These are phyloP conservation scores for Carcharodon carcharias DNA, from an alignment of 2,797 vertebrate genomes.

Conservation along the genomic window DNA sequence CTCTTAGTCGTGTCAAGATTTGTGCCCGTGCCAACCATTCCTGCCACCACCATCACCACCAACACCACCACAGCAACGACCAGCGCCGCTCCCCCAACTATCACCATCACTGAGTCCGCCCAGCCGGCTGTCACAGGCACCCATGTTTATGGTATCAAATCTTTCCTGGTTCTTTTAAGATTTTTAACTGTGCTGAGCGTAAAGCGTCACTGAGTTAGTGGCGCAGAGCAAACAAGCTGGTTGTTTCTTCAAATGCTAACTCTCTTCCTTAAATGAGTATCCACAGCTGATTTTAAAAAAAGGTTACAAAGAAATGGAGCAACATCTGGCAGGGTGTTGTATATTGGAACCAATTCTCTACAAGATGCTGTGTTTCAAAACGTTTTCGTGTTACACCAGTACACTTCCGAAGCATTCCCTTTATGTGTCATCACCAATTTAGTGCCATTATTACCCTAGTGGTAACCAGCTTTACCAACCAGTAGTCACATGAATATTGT, in stretches of 20 bases:
- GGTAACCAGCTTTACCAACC: neutral
- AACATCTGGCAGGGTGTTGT: too few relatives aligned
- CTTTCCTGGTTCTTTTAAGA: conserved; percentile 13
- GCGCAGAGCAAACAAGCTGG: neutral
- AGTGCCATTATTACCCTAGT: neutral
- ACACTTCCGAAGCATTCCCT: neutral
- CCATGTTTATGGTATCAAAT: conserved; percentile 56
- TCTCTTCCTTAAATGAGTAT: too few relatives aligned
- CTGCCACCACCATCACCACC: conserved; percentile 54
- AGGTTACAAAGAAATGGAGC: neutral
- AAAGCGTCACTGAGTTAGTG: neutral
- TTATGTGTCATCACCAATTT: neutral
- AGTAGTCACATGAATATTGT: neutral
- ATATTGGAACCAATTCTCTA: neutral
- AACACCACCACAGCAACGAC: conserved; percentile 45
- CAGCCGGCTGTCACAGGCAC: conserved; percentile 52
- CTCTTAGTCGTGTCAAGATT: neutral
- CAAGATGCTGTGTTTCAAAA: neutral
- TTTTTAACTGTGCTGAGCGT: too few relatives aligned
- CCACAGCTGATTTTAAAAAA: neutral
- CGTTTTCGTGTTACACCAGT: neutral
- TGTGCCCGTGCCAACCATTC: conserved; percentile 52
- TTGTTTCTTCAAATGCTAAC: neutral
- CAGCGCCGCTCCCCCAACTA: conserved; percentile 41
- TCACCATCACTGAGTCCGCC: conserved; percentile 51